A percentile compares a stretch with the other conserved stretches of the same genome.
phyloP scores from a whole-genome alignment of 1,140 invertebrate genomes.

The Halyomorpha halys region DNA sequence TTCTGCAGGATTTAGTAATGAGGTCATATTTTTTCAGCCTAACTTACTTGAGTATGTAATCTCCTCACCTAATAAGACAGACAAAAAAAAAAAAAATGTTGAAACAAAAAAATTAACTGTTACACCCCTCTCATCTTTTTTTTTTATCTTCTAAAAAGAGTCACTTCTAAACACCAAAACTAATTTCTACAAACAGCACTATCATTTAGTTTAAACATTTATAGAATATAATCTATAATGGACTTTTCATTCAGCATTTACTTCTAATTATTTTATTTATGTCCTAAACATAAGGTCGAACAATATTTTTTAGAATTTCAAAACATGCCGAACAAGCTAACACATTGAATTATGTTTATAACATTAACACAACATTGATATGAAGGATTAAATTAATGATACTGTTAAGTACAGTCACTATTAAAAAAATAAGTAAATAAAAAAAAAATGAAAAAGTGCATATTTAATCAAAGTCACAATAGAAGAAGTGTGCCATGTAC shows the following conservation, averaged over 20 bases:
- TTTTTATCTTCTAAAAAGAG: not conserved
- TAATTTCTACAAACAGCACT: not conserved
- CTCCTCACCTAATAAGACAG: constrained; percentile 34
- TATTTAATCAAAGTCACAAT: no score
- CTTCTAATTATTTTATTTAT: no score
- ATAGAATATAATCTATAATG: no score
- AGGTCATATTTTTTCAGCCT: constrained; percentile 27
- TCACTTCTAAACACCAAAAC: constrained; percentile 13
- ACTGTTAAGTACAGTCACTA: no score
- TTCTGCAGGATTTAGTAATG: constrained; percentile 13
- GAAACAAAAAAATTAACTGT: not conserved
- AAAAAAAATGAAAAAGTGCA: no score
- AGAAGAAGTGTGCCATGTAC: no score
- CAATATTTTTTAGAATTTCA: not conserved
- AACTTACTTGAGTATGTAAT: constrained; percentile 35
- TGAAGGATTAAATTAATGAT: no score
- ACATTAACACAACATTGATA: no score
- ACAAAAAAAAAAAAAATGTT: constrained; percentile 28
- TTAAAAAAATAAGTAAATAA: no score
- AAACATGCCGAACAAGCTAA: constrained; percentile 7
- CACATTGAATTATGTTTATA: constrained; percentile 8
- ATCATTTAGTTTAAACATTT: not conserved
- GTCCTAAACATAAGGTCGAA: not conserved
- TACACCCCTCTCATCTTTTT: not conserved
- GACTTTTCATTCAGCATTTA: no score